phyloP scores from a whole-genome alignment of 92 coral and sea anemone genomes.

The Ricordea florida region DNA sequence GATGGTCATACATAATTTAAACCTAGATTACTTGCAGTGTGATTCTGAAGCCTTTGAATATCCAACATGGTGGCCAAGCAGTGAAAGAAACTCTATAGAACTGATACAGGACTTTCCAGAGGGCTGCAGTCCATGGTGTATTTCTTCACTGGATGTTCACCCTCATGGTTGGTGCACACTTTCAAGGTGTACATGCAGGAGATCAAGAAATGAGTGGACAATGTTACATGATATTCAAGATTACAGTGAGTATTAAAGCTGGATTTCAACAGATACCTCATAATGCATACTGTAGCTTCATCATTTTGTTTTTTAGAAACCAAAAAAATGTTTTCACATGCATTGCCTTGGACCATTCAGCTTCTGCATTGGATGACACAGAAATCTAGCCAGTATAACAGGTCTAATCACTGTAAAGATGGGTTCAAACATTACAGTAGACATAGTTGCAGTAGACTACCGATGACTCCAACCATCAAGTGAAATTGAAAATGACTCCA shows the following conservation, averaged over 20 bases:
- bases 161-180: constrained; percentile 89
- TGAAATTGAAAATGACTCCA: too few relatives aligned
- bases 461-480: too few relatives aligned
- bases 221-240: constrained; percentile 92
- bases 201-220: constrained; percentile 81
- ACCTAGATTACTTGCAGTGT: constrained; percentile 61
- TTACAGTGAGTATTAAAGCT: constrained; percentile 12
- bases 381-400: too few relatives aligned
- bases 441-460: too few relatives aligned
- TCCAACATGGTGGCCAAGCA: constrained; percentile 52
- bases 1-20: constrained; percentile 76
- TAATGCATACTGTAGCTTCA: not conserved
- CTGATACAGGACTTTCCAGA: constrained; percentile 79
- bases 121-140: constrained; percentile 74
- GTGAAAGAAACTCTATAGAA: constrained; percentile 63
- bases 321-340: too few relatives aligned
- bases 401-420: too few relatives aligned
- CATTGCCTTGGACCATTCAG: too few relatives aligned
- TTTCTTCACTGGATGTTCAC: constrained; percentile 90
- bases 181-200: constrained; percentile 73
- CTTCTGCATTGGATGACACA: too few relatives aligned
- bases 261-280: not conserved
- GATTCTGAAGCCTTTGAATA: constrained; percentile 44
- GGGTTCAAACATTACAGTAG: too few relatives aligned
- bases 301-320: not conserved